Percentiles rank a stretch among this genome's conserved stretches.
These are phyloP conservation scores for Channa argus DNA, from an alignment of 2,113 vertebrate genomes.

Conservation along the genomic window DNA sequence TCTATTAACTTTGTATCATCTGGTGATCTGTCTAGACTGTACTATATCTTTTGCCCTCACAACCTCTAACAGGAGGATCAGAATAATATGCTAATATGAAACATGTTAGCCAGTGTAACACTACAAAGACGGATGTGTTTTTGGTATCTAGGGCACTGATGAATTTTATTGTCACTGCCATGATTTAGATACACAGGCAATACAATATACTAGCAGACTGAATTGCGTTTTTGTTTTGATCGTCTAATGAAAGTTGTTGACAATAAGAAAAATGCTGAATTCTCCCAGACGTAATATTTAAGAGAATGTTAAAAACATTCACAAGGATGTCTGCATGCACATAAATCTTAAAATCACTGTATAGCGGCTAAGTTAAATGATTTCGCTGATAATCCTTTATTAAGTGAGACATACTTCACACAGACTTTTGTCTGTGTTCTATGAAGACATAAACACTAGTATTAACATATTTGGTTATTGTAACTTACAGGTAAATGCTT, in stretches of 20 bases:
- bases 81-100: no score
- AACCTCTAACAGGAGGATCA: no score
- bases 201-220: not conserved
- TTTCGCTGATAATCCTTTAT: not conserved
- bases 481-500: constrained; percentile 98
- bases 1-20: no score
- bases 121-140: not conserved
- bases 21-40: no score
- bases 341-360: not conserved
- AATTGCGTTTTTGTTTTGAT: not conserved
- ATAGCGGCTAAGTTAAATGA: not conserved
- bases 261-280: not conserved
- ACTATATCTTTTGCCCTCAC: no score
- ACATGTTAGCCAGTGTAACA: not conserved
- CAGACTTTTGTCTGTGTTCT: not conserved
- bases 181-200: not conserved
- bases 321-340: no score
- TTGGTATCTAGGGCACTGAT: not conserved
- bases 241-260: constrained; percentile 14
- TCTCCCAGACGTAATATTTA: not conserved
- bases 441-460: not conserved
- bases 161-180: not conserved
- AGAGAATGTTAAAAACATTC: not conserved
- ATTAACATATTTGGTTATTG: not conserved
- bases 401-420: not conserved